These are phyloP conservation scores for Phenacoccus solenopsis DNA, from an alignment of 1,140 invertebrate species.

Conservation along the genomic window DNA sequence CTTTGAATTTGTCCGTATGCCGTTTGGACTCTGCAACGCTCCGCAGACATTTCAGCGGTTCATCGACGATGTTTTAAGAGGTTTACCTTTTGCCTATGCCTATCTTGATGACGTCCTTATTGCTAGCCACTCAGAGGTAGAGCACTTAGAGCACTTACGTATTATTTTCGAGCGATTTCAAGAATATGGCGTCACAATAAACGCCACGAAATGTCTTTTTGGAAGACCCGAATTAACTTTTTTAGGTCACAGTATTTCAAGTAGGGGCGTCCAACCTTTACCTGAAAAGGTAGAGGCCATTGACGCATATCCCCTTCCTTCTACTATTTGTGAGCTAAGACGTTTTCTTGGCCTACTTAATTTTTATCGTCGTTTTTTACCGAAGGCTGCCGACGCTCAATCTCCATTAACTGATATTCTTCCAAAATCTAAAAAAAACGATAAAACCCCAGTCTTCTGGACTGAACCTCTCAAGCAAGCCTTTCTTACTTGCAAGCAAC, in stretches of 20 bases:
- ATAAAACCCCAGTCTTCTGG: constrained; percentile 23
- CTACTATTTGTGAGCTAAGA: constrained; percentile 22
- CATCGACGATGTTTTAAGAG: constrained; percentile 32
- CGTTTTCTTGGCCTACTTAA: constrained; percentile 35
- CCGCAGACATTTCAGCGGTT: constrained; percentile 35
- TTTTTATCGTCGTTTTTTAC: constrained; percentile 28
- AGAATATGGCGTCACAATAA: constrained; percentile 15
- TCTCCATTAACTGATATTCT: constrained; percentile 24
- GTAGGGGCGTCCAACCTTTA: not conserved
- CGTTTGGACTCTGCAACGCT: constrained; percentile 37
- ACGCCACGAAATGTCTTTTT: constrained; percentile 26
- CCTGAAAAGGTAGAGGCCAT: constrained; percentile 16
- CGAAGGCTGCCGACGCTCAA: constrained; percentile 26
- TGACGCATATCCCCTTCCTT: constrained; percentile 6
- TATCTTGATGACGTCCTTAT: constrained; percentile 25
- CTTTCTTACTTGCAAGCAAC: constrained; percentile 34
- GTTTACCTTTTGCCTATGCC: constrained; percentile 29
- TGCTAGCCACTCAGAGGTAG: not conserved
- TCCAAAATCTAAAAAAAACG: constrained; percentile 27
- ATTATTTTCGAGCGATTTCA: constrained; percentile 16
- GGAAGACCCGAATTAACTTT: constrained; percentile 23
- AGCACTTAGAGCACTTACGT: not conserved
- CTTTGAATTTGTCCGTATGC: constrained; percentile 33
- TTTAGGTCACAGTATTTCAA: constrained; percentile 29
- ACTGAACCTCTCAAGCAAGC: constrained; percentile 22